phyloP scores from a whole-genome alignment of 2,113 vertebrate species.

The Hyaena hyaena region DNA sequence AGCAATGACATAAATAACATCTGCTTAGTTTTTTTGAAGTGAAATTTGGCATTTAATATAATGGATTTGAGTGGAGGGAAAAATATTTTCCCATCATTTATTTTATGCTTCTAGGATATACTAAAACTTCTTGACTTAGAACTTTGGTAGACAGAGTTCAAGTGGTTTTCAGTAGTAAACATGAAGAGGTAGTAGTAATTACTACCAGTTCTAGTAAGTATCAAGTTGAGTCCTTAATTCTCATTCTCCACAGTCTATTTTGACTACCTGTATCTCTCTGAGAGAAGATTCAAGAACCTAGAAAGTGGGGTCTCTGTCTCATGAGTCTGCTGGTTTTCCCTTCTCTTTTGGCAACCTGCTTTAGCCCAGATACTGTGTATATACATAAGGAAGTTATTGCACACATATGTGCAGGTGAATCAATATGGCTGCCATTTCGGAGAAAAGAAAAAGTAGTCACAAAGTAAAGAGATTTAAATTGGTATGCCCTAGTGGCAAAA shows the following conservation, averaged over 20 bases:
- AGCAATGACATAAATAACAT: background rate
- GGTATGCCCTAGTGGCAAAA: background rate
- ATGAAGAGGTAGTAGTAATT: background rate
- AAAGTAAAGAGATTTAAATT: background rate
- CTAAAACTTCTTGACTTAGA: background rate
- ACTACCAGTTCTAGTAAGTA: background rate
- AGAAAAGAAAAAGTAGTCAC: background rate
- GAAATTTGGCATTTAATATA: background rate
- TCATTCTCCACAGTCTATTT: background rate
- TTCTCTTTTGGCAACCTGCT: background rate
- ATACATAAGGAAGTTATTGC: background rate
- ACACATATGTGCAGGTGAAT: background rate
- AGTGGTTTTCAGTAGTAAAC: background rate
- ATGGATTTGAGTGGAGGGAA: background rate
- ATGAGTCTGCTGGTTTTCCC: background rate
- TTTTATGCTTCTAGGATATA: background rate
- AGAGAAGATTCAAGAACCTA: background rate
- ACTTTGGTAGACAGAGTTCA: background rate
- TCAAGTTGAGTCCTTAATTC: background rate
- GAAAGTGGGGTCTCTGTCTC: background rate
- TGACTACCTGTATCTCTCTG: background rate
- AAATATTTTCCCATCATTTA: too few relatives aligned
- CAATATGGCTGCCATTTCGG: background rate
- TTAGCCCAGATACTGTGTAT: background rate
- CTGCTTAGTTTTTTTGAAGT: background rate